Base-by-base conservation (phyloP, 2,113 vertebrate genomes). In the Salminus brasiliensis region DNA sequence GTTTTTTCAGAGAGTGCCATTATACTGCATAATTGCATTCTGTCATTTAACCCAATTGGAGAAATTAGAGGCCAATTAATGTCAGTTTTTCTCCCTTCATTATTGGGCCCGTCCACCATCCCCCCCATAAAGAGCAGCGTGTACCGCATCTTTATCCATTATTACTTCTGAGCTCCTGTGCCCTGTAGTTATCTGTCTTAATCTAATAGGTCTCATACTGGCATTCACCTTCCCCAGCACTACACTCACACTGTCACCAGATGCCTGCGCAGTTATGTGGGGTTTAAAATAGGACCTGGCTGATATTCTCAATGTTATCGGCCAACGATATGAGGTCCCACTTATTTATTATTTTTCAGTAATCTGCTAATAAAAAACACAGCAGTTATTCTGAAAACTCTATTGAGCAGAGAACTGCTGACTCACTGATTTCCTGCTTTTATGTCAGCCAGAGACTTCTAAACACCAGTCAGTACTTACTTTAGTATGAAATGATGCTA, bases 151-250 rank as follows among this genome's bases (percentile, higher is more conserved):
- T 80, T 43, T 29, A 59, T 52, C 72, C 76, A 67, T 76, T 79
- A 80, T 80, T 71, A 76, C 62, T 68, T 53, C 59, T 71, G 52
- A 69, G 62, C 73, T 67, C 29, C 27, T 18, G 49, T 25, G 67
- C 25, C 77, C 74, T 79, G 67, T 52, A 80, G 67, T 70, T 84
- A 80, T 80, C 79, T 71, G 70, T 85, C 74, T 81, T 79, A 77
- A 81, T 85, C 72, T 83, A 78, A 85, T 78, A 59, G 55, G 36
- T 65, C 73, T 72, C 82, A 67, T 49, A 32, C 74, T 76, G 78
- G 49, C 70, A 36, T 72, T 39, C 67, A 47, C 76, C 69, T 36
- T 27, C 68, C 34, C 41, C 43, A 39, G 16, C 59, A 49, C 34
- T 63, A 47, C 29, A 32, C 39, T 78, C 11, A 39, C 47, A 43